Base-by-base conservation (phyloP, 2,113 vertebrate genomes). In the Dryoscopus gambensis region DNA sequence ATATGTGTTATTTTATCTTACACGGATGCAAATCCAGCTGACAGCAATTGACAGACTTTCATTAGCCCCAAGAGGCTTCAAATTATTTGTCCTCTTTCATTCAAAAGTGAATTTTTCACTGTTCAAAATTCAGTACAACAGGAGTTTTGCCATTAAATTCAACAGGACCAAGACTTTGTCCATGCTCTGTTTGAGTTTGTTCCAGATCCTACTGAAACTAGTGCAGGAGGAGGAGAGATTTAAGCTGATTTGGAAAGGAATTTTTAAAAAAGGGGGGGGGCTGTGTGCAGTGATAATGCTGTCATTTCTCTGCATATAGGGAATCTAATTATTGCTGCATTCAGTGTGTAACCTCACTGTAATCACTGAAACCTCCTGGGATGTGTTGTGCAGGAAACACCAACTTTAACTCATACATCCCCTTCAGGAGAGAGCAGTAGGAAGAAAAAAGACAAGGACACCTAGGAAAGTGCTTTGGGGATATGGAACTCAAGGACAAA, bases 181-280 rank as follows among this genome's bases (percentile, higher is more conserved):
- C 30, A 20, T 82, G 17, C 3, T 81, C 25, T 52, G 18, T 33
- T 69, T 19, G 44, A 85, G 10, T 35, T 86, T 86, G 33, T 67
- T 70, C 22, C 55, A 84, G 42, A 83, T 25, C 44, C 75, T 80
- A 5, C 22, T 47, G 27, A 87, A 91, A 78, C 47, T 23, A 75
- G 0, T 22, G 21, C 18, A 10, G 7, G 9, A 18, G 15, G 8
- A 27, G 31, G 35, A 68, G 17, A 14, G 17, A 73, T 79, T 49
- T 87, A 56, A 84, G 17, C 27, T 84, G 50, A 70, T 30, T 33
- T 90, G 19, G 10, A 74, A 93, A 28, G 23, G 31, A 80, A 60
- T 52, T 75, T 20, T 33, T 6, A 3, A 24, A 35, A 21, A 8
- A 30, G 18, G 1, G 2, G 3, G 4, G 1, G 8, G 27, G 5